Percentiles rank a stretch among this genome's conserved stretches.
phyloP scores from a whole-genome alignment of 1,140 invertebrate species.

The Drosophila mojavensis region DNA sequence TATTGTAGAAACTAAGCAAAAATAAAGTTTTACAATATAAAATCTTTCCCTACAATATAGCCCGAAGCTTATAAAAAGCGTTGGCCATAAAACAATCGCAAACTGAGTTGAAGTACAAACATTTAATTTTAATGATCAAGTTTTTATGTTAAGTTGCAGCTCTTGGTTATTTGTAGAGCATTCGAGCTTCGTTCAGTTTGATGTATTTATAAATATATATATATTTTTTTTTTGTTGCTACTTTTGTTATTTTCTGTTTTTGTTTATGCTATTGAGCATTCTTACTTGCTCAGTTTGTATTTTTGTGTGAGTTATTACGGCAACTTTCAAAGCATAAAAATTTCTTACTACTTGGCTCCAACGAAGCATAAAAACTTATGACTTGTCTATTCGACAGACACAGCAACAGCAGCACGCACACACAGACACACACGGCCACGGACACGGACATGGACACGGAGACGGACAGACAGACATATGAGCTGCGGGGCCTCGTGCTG shows the following conservation, averaged over 20 bases:
- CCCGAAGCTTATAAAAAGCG: too few relatives aligned
- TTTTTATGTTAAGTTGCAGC: neutral
- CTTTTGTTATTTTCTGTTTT: neutral
- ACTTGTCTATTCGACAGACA: conserved; percentile 72
- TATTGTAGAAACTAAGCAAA: too few relatives aligned
- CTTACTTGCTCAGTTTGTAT: conserved; percentile 43
- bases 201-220: neutral
- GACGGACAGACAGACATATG: conserved; percentile 34
- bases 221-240: too few relatives aligned
- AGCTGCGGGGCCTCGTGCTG: conserved; percentile 26
- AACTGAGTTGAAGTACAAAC: too few relatives aligned
- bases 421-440: neutral
- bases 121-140: too few relatives aligned
- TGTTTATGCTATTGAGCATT: conserved; percentile 2
- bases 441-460: too few relatives aligned
- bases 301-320: conserved; percentile 67
- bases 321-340: conserved; percentile 79
- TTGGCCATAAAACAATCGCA: too few relatives aligned
- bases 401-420: neutral
- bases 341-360: conserved; percentile 75
- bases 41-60: too few relatives aligned
- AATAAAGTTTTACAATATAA: too few relatives aligned
- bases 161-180: conserved; percentile 38
- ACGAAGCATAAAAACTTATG: conserved; percentile 80
- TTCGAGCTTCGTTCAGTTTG: conserved; percentile 27